Percentiles rank a stretch among this genome's conserved stretches.
These are phyloP conservation scores for Cliona cf. orientalis DNA, from an alignment of 37 sponge, comb jelly and placozoan species.

Conservation along the genomic window DNA sequence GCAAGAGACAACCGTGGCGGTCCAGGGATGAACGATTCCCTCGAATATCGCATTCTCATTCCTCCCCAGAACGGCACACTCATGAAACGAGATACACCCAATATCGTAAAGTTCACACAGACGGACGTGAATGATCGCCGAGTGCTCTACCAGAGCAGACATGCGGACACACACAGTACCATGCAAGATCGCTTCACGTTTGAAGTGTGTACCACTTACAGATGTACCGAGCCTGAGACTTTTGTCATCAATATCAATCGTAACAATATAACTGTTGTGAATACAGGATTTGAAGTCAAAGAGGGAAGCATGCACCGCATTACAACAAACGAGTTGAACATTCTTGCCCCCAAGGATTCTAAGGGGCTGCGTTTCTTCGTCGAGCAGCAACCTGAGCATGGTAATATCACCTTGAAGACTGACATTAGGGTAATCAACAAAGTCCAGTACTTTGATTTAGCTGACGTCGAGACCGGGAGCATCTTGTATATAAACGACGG, in stretches of 20 bases:
- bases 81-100: not conserved
- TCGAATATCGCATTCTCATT: conserved; percentile 25
- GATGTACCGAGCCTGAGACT: not conserved
- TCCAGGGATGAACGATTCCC: not conserved
- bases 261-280: conserved; percentile 31
- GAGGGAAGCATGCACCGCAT: conserved; percentile 43
- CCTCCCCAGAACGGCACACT: conserved; percentile 35
- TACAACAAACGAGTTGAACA: conserved; percentile 20
- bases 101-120: conserved; percentile 32
- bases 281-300: conserved; percentile 12
- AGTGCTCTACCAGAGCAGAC: conserved; percentile 30
- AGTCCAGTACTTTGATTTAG: not conserved
- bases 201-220: conserved; percentile 28
- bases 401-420: not conserved
- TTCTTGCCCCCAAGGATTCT: conserved; percentile 42
- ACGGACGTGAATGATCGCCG: conserved; percentile 14
- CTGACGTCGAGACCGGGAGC: conserved; percentile 6
- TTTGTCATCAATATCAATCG: conserved; percentile 15
- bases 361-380: not conserved
- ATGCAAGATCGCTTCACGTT: conserved; percentile 44
- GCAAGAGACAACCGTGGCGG: conserved; percentile 10
- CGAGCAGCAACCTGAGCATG: not conserved
- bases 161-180: not conserved
- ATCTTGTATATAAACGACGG: conserved; percentile 34
- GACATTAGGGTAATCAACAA: no score